Base-by-base conservation (phyloP, 1,140 invertebrate genomes). In the Brachionus koreanus region DNA sequence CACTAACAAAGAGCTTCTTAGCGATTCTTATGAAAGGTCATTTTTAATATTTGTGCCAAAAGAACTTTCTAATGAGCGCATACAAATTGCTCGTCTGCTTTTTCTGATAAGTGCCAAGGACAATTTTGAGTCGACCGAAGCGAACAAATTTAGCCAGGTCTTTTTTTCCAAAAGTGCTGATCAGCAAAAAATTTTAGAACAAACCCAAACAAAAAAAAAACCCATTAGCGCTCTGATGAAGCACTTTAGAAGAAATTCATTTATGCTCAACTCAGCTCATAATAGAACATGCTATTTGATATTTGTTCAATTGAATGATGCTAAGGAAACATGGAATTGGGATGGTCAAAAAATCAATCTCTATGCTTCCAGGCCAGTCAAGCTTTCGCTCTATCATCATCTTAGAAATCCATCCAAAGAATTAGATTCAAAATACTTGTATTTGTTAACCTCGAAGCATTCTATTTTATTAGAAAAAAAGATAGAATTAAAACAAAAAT, bases 31-130 rank as follows among this genome's bases (percentile, higher is more conserved):
- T 23, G 42, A 46, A 23, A 6, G 39, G 2, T 76, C 74, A 13
- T 76, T 76, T 76, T 76, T 79, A 25, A 65, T 79, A 6, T 79
- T 79, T 43, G 76, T 79, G 5, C 76, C 76, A 5, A 13, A 79
- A 61, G 76, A 79, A 35, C 39, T 79, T 61, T n/a, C 33, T n/a
- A 79, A 79, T 13, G 49, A 79, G 16, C 57, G 57, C 61, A 65
- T 65, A 57, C 76, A 79, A 61, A 61, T 79, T 13, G 37, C 57
- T 13, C 16, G 76, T 13, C 23, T 79, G 6, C 9, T 79, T 3
- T 61, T 79, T 13, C 57, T 79, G 9, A 79, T 65, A 5, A 79
- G 46, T 61, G 76, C 57, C 25, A 79, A 79, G 29, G 37, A 39
- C 49, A 37, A 42, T 16, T 77, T 46, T 13, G 46, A 77, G 4